Conservation (phyloP, 2,797 vertebrate species). For the Eospalax fontanierii region DNA sequence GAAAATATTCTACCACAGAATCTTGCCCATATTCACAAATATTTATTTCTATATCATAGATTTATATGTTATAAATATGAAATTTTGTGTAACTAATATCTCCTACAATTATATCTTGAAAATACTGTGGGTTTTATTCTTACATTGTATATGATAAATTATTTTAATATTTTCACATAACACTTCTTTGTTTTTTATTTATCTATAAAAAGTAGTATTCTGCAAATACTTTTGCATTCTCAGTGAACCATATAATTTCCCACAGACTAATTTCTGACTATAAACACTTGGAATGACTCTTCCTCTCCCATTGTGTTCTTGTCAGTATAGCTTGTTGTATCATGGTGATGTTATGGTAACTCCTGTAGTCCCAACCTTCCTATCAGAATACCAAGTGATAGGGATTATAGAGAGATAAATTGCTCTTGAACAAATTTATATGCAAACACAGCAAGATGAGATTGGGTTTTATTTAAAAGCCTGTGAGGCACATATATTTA, state of each 20-base stretch:
- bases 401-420: background rate
- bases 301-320: background rate
- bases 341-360: background rate
- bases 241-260: background rate
- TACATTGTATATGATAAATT: background rate
- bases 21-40: rapidly evolving
- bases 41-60: background rate
- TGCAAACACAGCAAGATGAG: background rate
- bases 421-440: background rate
- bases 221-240: background rate
- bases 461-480: background rate
- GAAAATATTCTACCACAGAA: too few relatives aligned
- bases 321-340: background rate
- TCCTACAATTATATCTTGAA: background rate
- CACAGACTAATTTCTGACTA: background rate
- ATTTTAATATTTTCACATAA: background rate
- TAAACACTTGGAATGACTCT: background rate
- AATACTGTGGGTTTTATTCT: background rate
- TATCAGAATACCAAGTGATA: background rate
- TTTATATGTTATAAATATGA: too few relatives aligned
- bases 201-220: background rate
- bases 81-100: background rate
- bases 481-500: background rate
- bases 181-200: background rate
- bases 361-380: background rate